Percentiles rank a stretch among this genome's conserved stretches.
Evolutionary conservation across 1,140 invertebrate species (phyloP).

Genomic region (Bombus affinis): DNA sequence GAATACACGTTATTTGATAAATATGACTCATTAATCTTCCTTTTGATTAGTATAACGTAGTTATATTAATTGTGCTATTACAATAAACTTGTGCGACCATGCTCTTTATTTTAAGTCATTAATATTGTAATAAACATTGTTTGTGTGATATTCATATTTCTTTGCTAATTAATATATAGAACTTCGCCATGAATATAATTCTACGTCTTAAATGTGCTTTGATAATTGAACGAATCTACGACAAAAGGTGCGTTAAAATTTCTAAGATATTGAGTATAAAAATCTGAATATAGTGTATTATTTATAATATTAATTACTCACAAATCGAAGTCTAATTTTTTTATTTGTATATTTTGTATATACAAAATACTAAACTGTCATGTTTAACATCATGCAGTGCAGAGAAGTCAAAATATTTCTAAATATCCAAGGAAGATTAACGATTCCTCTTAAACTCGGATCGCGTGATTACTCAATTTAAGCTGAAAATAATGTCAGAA

Average conservation of each 20-base stretch:
- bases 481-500: not conserved
- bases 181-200: not conserved
- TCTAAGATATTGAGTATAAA: not conserved
- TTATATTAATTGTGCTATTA: not conserved
- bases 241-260: not conserved
- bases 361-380: not conserved
- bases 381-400: slow-evolving; percentile 1
- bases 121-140: too few relatives aligned
- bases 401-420: not conserved
- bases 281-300: not conserved
- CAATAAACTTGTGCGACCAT: not conserved
- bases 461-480: not conserved
- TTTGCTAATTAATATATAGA: not conserved
- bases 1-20: not conserved
- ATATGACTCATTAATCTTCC: not conserved
- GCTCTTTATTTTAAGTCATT: not conserved
- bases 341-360: not conserved
- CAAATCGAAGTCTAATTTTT: not conserved
- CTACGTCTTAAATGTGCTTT: not conserved
- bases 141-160: not conserved
- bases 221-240: not conserved
- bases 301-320: not conserved
- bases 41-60: too few relatives aligned
- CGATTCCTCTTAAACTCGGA: not conserved
- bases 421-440: not conserved